Percentiles rank a stretch among this genome's conserved stretches.
phyloP scores from a whole-genome alignment of 2,888 invertebrate species.

The Buathra laborator region DNA sequence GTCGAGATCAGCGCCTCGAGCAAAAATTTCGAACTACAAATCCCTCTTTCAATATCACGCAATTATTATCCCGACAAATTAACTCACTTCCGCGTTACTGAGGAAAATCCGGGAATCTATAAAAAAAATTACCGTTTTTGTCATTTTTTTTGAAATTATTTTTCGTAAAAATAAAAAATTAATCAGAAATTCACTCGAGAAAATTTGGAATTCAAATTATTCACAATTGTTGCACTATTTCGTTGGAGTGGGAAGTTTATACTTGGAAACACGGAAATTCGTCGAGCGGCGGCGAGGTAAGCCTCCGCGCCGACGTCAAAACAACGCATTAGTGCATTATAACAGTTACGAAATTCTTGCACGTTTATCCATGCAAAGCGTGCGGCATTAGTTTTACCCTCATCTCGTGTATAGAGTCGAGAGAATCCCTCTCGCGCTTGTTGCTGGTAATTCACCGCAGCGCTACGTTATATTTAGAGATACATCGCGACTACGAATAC shows the following conservation, averaged over 20 bases:
- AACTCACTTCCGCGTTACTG: not conserved
- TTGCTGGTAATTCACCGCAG: conserved; percentile 61
- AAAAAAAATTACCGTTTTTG: not conserved
- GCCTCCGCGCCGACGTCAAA: conserved; percentile 45
- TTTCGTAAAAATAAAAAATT: not conserved
- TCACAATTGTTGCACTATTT: conserved; percentile 8
- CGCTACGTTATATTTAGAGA: conserved; percentile 68
- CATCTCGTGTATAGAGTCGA: not conserved
- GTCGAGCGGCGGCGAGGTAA: conserved; percentile 8
- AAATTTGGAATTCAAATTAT: not conserved
- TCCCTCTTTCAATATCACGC: not conserved
- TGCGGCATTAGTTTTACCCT: not conserved
- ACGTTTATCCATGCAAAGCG: conserved; percentile 23
- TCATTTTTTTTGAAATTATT: not conserved
- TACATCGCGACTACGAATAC: conserved; percentile 46
- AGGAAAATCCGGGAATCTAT: too few relatives aligned
- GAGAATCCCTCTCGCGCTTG: conserved; percentile 44
- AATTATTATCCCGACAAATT: not conserved
- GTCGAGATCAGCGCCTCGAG: conserved; percentile 7
- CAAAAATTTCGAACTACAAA: conserved; percentile 21
- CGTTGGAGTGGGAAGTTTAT: conserved; percentile 23
- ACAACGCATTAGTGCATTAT: conserved; percentile 56
- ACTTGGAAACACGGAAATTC: conserved; percentile 35
- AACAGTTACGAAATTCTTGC: conserved; percentile 34
- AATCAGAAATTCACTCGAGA: not conserved